Percentiles rank a stretch among this genome's conserved stretches.
Evolutionary conservation across 2,797 vertebrate genomes (phyloP).

Genomic region (Euthynnus affinis): DNA sequence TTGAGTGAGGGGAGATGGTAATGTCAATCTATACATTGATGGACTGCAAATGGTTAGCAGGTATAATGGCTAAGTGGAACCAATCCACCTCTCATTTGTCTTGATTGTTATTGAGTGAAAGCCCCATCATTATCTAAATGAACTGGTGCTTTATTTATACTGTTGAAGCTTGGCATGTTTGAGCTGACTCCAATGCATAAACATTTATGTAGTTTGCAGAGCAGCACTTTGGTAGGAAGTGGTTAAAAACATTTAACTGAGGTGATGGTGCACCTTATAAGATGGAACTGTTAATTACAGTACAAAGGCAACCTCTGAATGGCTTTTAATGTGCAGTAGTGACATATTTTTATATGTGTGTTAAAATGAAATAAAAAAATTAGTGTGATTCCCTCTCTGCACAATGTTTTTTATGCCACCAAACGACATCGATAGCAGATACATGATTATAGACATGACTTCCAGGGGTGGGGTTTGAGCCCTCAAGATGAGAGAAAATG

Average conservation of each 20-base stretch:
- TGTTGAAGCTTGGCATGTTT: conserved; percentile 15
- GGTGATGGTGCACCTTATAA: background rate
- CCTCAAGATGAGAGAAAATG: conserved; percentile 53
- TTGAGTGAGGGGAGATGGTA: conserved; percentile 31
- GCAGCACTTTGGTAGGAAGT: conserved; percentile 25
- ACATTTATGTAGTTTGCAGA: conserved; percentile 37
- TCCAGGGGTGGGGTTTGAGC: conserved; percentile 33
- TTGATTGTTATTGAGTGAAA: conserved; percentile 45
- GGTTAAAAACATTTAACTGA: conserved; percentile 16
- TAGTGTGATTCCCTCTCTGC: background rate
- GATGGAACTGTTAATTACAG: conserved; percentile 32
- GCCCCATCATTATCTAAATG: conserved; percentile 52
- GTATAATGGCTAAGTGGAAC: conserved; percentile 55
- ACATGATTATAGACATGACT: conserved; percentile 47
- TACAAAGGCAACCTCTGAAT: background rate
- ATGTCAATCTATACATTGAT: conserved; percentile 60
- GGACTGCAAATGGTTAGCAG: conserved; percentile 45
- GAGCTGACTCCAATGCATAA: conserved; percentile 13
- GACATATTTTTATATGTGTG: conserved; percentile 4
- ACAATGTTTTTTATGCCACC: conserved; percentile 15
- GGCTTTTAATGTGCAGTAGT: conserved; percentile 25
- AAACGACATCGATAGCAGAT: conserved; percentile 20
- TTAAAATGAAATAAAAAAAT: conserved; percentile 12
- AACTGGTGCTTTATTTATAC: conserved; percentile 53
- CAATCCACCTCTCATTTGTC: conserved; percentile 32